Evolutionary conservation across 2,888 invertebrate genomes (phyloP).

Genomic region (Metalampra italica): DNA sequence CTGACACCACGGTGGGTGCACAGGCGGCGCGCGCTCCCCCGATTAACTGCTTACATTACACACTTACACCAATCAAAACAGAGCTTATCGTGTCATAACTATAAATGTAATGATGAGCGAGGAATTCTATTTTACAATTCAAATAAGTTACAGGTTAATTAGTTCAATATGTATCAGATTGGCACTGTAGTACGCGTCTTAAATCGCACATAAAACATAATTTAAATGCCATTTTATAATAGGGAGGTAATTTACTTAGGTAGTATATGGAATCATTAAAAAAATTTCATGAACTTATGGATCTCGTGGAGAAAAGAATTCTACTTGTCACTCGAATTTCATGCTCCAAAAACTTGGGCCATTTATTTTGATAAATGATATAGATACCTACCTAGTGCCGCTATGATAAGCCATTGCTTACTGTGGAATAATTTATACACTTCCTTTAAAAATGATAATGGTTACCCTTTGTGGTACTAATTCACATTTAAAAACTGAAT

Average conservation of each 20-base stretch:
- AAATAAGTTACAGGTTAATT: slow-evolving; percentile 49
- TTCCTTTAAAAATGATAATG: slow-evolving; percentile 73
- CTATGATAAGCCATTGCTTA: slow-evolving; percentile 55
- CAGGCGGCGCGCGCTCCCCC: slow-evolving; percentile 20
- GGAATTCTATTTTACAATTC: slow-evolving; percentile 29
- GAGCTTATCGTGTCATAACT: slow-evolving; percentile 16
- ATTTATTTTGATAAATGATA: slow-evolving; percentile 65
- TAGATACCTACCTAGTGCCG: slow-evolving; percentile 30
- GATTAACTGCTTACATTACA: slow-evolving; percentile 3
- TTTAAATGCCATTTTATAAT: too few relatives aligned
- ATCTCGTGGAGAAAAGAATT: too few relatives aligned
- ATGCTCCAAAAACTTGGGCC: slow-evolving; percentile 13
- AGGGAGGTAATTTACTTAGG: too few relatives aligned
- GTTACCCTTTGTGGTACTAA: slow-evolving; percentile 69
- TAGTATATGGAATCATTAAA: too few relatives aligned
- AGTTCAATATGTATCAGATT: too few relatives aligned
- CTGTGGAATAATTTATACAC: slow-evolving; percentile 57
- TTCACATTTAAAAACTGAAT: slow-evolving; percentile 69
- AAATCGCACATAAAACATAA: too few relatives aligned
- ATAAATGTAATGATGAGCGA: slow-evolving; percentile 8
- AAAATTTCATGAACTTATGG: too few relatives aligned
- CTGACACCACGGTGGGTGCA: slow-evolving; percentile 48
- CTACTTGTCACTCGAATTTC: too few relatives aligned
- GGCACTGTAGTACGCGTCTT: too few relatives aligned
- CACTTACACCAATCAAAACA: slow-evolving; percentile 2